Evolutionary conservation across 2,113 vertebrate species (phyloP), one percentile per base, ranked within the genome.

Genomic region (Cervus canadensis): DNA sequence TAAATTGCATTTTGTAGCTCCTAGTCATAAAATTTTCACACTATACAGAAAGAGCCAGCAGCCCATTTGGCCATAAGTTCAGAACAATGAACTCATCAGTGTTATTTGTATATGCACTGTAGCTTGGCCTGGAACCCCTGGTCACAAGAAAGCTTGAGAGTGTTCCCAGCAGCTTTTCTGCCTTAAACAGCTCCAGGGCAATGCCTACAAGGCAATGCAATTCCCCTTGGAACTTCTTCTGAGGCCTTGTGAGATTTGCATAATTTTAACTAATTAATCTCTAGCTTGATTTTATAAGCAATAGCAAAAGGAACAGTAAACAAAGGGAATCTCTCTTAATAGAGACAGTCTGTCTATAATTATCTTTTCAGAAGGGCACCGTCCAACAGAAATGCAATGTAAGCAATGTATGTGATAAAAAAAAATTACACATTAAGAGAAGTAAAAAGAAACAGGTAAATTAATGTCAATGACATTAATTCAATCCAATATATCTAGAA

Each of bases 51-150:
- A 97, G 95, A 95, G 97, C 91, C 96, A 98, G 96, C 89, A 98
- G 54, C 89, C 94, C 89, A 93, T 98, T 97, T 98, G 98, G 97
- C 97, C 96, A 30, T 97, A 97, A 97, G 74, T 89, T 98, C 96
- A 98, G 96, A 98, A 98, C 96, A 98, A 98, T 98, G 98, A 99
- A 98, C 85, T 98, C 98, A 98, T 93, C 71, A 60, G 45, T 91
- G 98, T 98, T 98, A 98, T 98, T 98, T 99, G 98, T 98, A 96
- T 95, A 92, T 87, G 60, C 90, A 94, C 95, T 98, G 95, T 81
- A 13, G 81, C 78, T 97, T 98, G 98, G 98, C 97, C 3, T 9
- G 0, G 0, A 98, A 94, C 98, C 98, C 98, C 60, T 4, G 86
- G 97, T 96, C 97, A 96, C 87, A 83, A 97, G 95, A 97, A 98